These are phyloP conservation scores for Ormyrus pomaceus DNA, from an alignment of 2,888 invertebrate genomes.

Conservation along the genomic window DNA sequence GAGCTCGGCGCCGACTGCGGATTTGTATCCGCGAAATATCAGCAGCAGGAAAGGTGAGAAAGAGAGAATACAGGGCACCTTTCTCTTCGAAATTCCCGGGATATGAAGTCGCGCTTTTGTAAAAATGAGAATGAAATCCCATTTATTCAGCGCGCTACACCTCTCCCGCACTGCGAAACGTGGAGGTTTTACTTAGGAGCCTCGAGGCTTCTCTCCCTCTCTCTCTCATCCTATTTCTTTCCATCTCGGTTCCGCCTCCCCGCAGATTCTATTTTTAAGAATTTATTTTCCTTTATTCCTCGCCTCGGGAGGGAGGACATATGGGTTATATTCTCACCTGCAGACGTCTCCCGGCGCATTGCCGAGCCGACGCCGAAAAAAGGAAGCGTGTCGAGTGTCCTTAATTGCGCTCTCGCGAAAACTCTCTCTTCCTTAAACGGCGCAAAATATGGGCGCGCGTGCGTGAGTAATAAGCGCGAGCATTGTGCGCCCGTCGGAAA, in stretches of 20 bases:
- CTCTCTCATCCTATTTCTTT: not conserved
- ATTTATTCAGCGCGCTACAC: constrained; percentile 43
- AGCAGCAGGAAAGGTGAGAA: constrained; percentile 1
- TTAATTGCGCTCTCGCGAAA: constrained; percentile 40
- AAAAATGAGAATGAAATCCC: constrained; percentile 55
- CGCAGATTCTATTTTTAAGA: constrained; percentile 44
- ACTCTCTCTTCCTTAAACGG: not conserved
- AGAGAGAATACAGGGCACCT: constrained; percentile 7
- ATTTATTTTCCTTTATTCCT: constrained; percentile 54
- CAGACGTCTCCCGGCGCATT: not conserved
- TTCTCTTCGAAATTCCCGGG: constrained; percentile 22
- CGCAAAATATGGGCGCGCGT: no score
- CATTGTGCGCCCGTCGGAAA: no score
- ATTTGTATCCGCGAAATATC: constrained; percentile 27
- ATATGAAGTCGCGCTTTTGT: constrained; percentile 47
- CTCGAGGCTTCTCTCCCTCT: constrained; percentile 12
- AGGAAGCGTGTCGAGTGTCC: constrained; percentile 39
- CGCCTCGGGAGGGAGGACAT: constrained; percentile 12
- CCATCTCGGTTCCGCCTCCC: not conserved
- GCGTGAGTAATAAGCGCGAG: no score
- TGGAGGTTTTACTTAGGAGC: constrained; percentile 53
- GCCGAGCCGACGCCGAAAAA: not conserved
- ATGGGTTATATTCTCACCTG: constrained; percentile 4
- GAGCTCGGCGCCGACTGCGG: not conserved
- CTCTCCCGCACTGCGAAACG: constrained; percentile 25